These are phyloP conservation scores for Phyllostomus hastatus DNA, from an alignment of 2,113 vertebrate species.

Conservation along the genomic window DNA sequence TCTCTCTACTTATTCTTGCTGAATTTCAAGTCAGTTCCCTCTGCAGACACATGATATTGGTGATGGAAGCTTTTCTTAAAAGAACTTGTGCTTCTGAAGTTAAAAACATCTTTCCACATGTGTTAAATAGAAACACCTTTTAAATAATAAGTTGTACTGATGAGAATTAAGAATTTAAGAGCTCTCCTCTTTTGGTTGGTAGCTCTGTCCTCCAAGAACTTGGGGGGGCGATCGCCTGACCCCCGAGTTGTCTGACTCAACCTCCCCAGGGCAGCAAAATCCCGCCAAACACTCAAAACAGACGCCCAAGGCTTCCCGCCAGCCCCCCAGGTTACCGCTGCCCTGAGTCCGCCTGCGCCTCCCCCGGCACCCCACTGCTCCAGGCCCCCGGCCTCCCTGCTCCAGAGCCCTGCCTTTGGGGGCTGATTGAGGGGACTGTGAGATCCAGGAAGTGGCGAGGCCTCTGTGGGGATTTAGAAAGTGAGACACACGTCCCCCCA, in stretches of 20 bases:
- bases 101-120: background rate
- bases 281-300: background rate
- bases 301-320: background rate
- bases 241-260: background rate
- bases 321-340: background rate
- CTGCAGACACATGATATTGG: background rate
- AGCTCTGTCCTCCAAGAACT: background rate
- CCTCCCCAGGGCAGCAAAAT: background rate
- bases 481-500: background rate
- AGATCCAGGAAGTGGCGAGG: background rate
- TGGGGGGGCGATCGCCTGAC: background rate
- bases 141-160: background rate
- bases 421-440: background rate
- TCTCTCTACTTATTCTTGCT: background rate
- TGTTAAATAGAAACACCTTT: background rate
- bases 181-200: background rate
- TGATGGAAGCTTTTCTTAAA: background rate
- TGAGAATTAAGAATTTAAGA: background rate
- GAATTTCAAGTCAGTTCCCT: background rate
- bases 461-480: background rate
- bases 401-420: background rate
- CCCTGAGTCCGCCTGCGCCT: background rate
- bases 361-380: no score
- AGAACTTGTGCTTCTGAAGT: background rate
- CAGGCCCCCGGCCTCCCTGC: background rate